A percentile compares a stretch with the other conserved stretches of the same genome.
Evolutionary conservation across 2,888 invertebrate species (phyloP).

Genomic region (Caenorhabditis wallacei): DNA sequence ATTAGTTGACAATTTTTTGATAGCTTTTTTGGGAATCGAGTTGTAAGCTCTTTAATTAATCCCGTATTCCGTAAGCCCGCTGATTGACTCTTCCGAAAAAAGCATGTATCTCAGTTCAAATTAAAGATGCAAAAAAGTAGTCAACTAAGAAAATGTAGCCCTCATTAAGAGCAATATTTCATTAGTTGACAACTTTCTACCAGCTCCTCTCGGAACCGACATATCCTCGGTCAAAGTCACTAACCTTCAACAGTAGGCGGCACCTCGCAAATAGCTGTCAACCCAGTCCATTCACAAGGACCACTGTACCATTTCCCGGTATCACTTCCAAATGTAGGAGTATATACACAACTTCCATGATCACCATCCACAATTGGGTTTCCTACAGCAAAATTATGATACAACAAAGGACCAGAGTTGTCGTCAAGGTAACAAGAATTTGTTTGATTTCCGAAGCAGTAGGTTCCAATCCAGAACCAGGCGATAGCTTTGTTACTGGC

Average conservation of each 20-base stretch:
- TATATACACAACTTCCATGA: slow-evolving; percentile 28
- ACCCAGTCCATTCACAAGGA: slow-evolving; percentile 25
- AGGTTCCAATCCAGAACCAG: slow-evolving; percentile 32
- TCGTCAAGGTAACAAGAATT: slow-evolving; percentile 25
- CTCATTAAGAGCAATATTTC: too few species aligned
- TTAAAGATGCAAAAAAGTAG: too few species aligned
- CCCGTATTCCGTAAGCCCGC: too few species aligned
- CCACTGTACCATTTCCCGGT: slow-evolving; percentile 21
- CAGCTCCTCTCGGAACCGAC: too few species aligned
- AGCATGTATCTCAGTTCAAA: too few species aligned
- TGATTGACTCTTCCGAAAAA: too few species aligned
- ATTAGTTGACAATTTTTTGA: too few species aligned
- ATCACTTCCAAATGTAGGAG: not conserved
- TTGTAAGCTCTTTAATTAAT: too few species aligned
- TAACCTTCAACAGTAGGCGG: slow-evolving; percentile 10
- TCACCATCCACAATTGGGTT: slow-evolving; percentile 2
- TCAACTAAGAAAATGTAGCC: too few species aligned
- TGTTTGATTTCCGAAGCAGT: slow-evolving; percentile 4
- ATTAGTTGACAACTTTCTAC: too few species aligned
- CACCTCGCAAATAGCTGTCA: slow-evolving; percentile 20
- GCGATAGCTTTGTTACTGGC: not conserved
- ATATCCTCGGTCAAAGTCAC: too few species aligned
- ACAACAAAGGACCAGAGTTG: slow-evolving; percentile 3
- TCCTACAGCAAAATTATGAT: slow-evolving; percentile 21
- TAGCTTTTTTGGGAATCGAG: too few species aligned